phyloP scores from a whole-genome alignment of 2,888 invertebrate species.

The Drosophila hamatofila region DNA sequence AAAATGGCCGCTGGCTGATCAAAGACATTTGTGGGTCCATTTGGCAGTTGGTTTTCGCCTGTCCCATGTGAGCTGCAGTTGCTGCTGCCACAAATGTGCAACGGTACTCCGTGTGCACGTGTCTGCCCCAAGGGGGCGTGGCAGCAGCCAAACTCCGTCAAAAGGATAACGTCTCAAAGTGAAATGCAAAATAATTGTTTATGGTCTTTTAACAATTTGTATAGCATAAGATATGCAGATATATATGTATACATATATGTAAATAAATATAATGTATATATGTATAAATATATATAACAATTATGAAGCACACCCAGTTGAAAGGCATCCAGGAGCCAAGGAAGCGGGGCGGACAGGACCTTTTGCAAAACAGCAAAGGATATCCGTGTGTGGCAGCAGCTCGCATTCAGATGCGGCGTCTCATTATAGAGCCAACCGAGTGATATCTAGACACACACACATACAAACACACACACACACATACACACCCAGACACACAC shows the following conservation, averaged over 20 bases:
- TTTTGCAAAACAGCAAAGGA: conserved; percentile 69
- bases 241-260: conserved; percentile 38
- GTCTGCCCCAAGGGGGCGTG: conserved; percentile 15
- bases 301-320: conserved; percentile 56
- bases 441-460: conserved; percentile 37
- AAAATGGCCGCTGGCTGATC: conserved; percentile 44
- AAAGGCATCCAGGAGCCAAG: conserved; percentile 26
- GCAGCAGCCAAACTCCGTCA: conserved; percentile 27
- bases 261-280: no score
- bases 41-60: conserved; percentile 12
- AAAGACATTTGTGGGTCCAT: conserved; percentile 26
- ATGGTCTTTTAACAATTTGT: conserved; percentile 83
- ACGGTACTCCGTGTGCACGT: conserved; percentile 33
- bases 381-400: conserved; percentile 27
- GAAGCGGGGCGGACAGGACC: background rate
- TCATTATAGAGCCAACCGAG: conserved; percentile 70
- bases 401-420: conserved; percentile 26
- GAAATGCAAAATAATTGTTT: conserved; percentile 80
- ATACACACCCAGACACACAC: conserved; percentile 33
- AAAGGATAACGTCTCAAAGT: conserved; percentile 73
- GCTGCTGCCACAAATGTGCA: conserved; percentile 61
- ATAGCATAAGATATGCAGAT: background rate
- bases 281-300: conserved; percentile 60
- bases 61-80: conserved; percentile 27
- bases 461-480: conserved; percentile 31